Percentiles rank a stretch among this genome's conserved stretches.
Evolutionary conservation across 2,113 vertebrate species (phyloP).

Genomic region (Megaceryle maxima): DNA sequence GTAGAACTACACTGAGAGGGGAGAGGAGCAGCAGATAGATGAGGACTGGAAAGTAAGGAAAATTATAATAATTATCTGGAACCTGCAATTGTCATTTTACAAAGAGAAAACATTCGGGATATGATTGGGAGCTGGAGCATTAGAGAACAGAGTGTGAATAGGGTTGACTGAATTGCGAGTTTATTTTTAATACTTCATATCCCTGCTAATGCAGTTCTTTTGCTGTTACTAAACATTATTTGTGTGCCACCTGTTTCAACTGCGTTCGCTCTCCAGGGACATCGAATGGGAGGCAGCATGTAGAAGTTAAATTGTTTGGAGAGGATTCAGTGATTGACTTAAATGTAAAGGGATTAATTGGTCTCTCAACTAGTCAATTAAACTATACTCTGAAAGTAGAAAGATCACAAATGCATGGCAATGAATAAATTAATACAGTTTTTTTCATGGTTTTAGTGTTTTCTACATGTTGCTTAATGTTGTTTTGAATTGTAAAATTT

Average conservation of each 20-base stretch:
- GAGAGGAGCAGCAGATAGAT: background rate
- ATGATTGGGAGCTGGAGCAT: background rate
- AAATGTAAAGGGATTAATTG: slow-evolving; percentile 84
- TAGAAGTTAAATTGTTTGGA: slow-evolving; percentile 72
- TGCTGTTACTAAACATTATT: slow-evolving; percentile 52
- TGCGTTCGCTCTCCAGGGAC: slow-evolving; percentile 54
- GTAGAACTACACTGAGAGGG: background rate
- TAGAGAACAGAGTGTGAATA: background rate
- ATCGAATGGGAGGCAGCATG: slow-evolving; percentile 60
- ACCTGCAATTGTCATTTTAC: background rate
- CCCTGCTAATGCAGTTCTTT: slow-evolving; percentile 29
- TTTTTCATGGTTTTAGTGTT: slow-evolving; percentile 81
- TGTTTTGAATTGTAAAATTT: slow-evolving; percentile 57
- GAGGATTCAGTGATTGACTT: slow-evolving; percentile 85
- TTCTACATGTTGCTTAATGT: slow-evolving; percentile 60
- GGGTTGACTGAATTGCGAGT: background rate
- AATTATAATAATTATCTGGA: background rate
- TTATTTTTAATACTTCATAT: slow-evolving; percentile 3
- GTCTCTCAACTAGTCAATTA: slow-evolving; percentile 84
- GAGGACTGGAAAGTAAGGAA: background rate
- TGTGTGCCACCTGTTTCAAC: slow-evolving; percentile 64
- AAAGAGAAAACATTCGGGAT: background rate
- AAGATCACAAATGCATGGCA: slow-evolving; percentile 77
- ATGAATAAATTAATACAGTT: slow-evolving; percentile 82
- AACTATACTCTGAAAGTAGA: slow-evolving; percentile 80